Percentiles rank a stretch among this genome's conserved stretches.
Conservation (phyloP, 2,797 vertebrate species). For the Emys orbicularis region DNA sequence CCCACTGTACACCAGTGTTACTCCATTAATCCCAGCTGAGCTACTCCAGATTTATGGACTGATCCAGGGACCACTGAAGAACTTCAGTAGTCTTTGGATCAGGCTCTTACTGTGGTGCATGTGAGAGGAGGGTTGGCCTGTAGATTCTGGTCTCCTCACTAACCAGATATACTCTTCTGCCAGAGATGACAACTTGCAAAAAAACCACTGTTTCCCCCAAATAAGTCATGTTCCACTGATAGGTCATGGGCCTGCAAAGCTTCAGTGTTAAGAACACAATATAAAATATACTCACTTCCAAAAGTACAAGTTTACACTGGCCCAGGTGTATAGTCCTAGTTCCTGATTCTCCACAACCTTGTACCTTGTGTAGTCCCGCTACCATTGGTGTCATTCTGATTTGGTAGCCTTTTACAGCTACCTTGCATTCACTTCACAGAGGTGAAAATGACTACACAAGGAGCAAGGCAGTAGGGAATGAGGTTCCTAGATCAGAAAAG, state of each 20-base stretch:
- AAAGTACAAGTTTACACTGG: background rate
- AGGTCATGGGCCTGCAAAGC: background rate
- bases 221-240: background rate
- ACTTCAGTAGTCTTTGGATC: background rate
- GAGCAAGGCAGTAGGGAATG: background rate
- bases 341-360: background rate
- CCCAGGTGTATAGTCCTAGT: background rate
- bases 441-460: background rate
- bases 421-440: background rate
- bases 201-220: background rate
- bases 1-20: background rate
- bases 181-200: background rate
- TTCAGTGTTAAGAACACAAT: background rate
- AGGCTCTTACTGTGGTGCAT: background rate
- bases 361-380: background rate
- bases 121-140: background rate
- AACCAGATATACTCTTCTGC: background rate
- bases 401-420: background rate
- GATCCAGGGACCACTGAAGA: background rate
- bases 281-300: background rate
- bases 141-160: background rate
- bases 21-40: background rate
- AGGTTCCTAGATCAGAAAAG: background rate
- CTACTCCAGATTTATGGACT: background rate
- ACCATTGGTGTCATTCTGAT: background rate